Base-by-base conservation (phyloP, 2,888 invertebrate species). In the Idaea biselata region DNA sequence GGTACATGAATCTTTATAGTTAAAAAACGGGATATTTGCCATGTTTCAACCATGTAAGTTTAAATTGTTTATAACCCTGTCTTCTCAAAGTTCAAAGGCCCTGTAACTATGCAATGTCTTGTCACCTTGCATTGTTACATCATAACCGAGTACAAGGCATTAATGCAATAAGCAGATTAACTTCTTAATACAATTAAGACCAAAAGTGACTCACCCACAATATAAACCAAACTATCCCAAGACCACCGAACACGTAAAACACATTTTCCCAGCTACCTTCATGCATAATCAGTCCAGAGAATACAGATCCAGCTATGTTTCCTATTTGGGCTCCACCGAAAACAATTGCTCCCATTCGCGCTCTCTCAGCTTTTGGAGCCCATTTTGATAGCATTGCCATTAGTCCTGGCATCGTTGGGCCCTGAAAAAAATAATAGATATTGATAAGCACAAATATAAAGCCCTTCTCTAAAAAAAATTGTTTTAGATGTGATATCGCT, bases 361-460 rank as follows among this genome's bases (percentile, higher is more conserved):
- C 94, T 63, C 94, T 83, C 72, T 95, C 94, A 0, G 79, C 73
- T 67, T 93, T 93, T 0, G 94, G 94, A 0, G 93, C 93, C 95
- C 95, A 95, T 68, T 93, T 89, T 0, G 94, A 94, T 55, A 95
- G 78, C 78, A 95, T 88, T 0, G 93, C 88, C 85, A 94, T 94
- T 71, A 96, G 89, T 0, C 94, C 95, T 18, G 94, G 94, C 89
- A 93, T 94, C 4, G 94, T 94, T 1, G 94, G 93, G 60, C 94
- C 94, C 94, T 94, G 66, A 14, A 73, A 63, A 61, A 68, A 65
- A n/a, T n/a, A 58, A 58, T 62, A 60, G 60, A 25, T 18, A 63
- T 31, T 18, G 33, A 18, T 60, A 18, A 53, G 58, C 25, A 18
- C 18, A 18, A 14, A 58, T 31, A 25, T 25, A 5, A 25, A 25